Conservation (phyloP, 2,888 invertebrate genomes). For the Aphodius sticticus region DNA sequence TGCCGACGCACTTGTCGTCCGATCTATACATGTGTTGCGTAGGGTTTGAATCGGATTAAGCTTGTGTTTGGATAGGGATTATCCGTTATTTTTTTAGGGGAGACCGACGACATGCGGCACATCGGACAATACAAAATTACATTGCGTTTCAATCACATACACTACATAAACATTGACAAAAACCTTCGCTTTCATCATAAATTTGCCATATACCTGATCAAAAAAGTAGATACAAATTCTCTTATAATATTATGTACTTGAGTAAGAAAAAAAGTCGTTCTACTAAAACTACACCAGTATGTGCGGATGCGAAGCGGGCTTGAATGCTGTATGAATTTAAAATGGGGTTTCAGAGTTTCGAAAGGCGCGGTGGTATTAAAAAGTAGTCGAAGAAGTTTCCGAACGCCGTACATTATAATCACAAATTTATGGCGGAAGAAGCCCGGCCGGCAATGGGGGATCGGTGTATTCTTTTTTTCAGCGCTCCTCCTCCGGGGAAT, state of each 20-base stretch:
- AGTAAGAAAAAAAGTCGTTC: background rate
- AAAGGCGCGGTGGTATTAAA: constrained; percentile 24
- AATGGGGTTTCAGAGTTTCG: constrained; percentile 22
- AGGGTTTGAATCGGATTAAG: background rate
- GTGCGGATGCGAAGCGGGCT: background rate
- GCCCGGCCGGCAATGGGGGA: background rate
- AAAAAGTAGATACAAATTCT: too few relatives aligned
- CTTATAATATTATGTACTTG: too few relatives aligned
- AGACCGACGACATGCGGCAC: background rate
- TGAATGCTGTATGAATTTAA: constrained; percentile 26
- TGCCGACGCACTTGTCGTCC: background rate
- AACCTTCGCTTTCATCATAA: too few relatives aligned
- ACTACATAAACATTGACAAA: too few relatives aligned
- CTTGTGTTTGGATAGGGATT: background rate
- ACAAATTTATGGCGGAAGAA: constrained; percentile 26
- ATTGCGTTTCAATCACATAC: background rate
- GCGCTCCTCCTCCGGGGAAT: constrained; percentile 21
- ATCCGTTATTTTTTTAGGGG: background rate
- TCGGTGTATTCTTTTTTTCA: background rate
- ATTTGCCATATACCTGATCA: too few relatives aligned
- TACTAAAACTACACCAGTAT: background rate
- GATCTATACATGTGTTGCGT: background rate
- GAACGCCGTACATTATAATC: constrained; percentile 31
- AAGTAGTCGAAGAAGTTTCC: constrained; percentile 26
- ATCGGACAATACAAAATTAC: background rate